Conservation (phyloP, 2,888 invertebrate genomes). For the Pardosa pseudoannulata region DNA sequence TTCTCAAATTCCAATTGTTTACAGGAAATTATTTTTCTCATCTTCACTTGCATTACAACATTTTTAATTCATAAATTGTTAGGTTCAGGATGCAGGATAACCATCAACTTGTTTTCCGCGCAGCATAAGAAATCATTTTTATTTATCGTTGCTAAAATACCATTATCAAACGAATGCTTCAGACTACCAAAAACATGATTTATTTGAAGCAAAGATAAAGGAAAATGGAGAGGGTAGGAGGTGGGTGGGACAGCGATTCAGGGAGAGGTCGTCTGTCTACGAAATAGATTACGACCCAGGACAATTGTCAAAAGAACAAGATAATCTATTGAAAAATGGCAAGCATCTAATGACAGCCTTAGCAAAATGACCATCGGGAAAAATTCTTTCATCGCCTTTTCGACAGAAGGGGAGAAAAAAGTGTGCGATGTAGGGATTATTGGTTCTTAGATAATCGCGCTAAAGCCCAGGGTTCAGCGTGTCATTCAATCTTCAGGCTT, state of each 20-base stretch:
- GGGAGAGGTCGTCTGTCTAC: slow-evolving; percentile 25
- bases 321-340: slow-evolving; percentile 67
- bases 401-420: slow-evolving; percentile 14
- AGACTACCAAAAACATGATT: neutral
- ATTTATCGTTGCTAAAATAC: neutral
- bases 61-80: too few relatives aligned
- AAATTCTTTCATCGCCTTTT: slow-evolving; percentile 2
- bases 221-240: neutral
- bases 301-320: slow-evolving; percentile 65
- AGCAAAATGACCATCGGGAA: slow-evolving; percentile 17
- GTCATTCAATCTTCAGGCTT: too few relatives aligned
- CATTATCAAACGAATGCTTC: neutral
- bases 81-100: too few relatives aligned
- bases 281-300: slow-evolving; percentile 52
- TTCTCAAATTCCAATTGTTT: too few relatives aligned
- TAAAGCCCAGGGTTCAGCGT: neutral
- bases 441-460: neutral
- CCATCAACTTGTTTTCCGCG: too few relatives aligned
- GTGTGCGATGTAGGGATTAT: neutral
- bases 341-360: slow-evolving; percentile 46
- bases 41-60: too few relatives aligned
- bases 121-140: neutral
- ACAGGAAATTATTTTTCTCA: too few relatives aligned
- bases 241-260: too few relatives aligned
- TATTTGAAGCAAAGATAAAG: neutral